Evolutionary conservation across 2,888 invertebrate species (phyloP), one percentile per base, ranked within the genome.

Genomic region (Cataglyphis altisquamis): DNA sequence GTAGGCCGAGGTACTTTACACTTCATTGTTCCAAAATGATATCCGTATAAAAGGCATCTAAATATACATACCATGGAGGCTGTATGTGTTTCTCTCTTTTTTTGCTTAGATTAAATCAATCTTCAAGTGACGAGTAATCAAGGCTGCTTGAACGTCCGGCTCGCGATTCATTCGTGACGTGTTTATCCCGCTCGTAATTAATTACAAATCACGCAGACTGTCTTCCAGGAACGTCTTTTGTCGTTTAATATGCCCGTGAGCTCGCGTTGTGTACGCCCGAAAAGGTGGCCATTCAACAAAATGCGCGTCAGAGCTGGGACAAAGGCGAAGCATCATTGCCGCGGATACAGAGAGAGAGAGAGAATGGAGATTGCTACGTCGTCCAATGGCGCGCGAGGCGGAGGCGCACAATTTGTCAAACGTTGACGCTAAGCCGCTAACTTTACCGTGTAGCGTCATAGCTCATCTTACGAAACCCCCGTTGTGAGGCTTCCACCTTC

Each of bases 371-470:
- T 91, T 89, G 87, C 81, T 82, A n/a, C 2, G 86, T 55, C 70
- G 60, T 75, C 66, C 78, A 74, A 57, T 82, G 75, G 87, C 78
- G 87, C 78, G 85, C 83, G 85, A 73, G 63, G 82, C 63, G 80
- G 87, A 83, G 87, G 86, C 70, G 86, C 73, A 89, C 91, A 92
- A 93, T 93, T 93, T 93, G 92, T 93, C 93, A 93, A 91, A 87
- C 77, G 87, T 82, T 87, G 92, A 92, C 92, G 88, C 90, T 91
- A 91, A 92, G 90, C 91, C 88, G 91, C 87, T 91, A 92, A 91
- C 91, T 91, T 91, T 86, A 74, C 82, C 86, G 84, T 88, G 88
- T 87, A 89, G 87, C 88, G 89, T 91, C 91, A 88, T 89, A 89
- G 91, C 89, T 90, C 89, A 88, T 91, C 90, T 84, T 87, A 84